Evolutionary conservation across 2,113 vertebrate species (phyloP).

Genomic region (Psophia crepitans): DNA sequence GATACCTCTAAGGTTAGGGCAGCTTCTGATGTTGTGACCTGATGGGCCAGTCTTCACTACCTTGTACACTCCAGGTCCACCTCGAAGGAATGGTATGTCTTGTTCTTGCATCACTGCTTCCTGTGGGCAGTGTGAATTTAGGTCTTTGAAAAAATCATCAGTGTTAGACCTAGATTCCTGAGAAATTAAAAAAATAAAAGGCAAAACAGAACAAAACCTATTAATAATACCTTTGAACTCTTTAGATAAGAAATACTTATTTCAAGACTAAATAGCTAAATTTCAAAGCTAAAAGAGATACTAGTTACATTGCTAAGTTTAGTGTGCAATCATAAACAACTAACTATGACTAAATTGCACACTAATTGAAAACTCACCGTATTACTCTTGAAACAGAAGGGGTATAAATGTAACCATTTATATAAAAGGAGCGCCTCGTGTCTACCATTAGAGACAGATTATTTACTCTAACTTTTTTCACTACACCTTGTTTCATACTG

Average conservation of each 20-base stretch:
- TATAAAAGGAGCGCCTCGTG: not conserved
- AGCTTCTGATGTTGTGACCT: constrained; percentile 99
- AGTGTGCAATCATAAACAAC: not conserved
- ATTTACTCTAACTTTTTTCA: not conserved
- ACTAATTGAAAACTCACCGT: not conserved
- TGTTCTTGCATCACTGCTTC: constrained; percentile 90
- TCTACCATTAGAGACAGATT: not conserved
- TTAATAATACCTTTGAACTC: constrained; percentile 37
- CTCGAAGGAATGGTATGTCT: constrained; percentile 87
- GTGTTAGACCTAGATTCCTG: constrained; percentile 92
- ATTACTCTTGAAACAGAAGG: not conserved
- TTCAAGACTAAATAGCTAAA: not conserved
- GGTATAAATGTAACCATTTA: not conserved
- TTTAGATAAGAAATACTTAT: not conserved
- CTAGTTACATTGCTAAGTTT: not conserved
- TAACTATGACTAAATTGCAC: not conserved
- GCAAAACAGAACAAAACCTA: constrained; percentile 20
- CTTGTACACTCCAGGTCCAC: constrained; percentile 98
- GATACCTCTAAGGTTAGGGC: constrained; percentile 99
- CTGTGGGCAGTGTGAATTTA: constrained; percentile 89
- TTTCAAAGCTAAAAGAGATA: not conserved
- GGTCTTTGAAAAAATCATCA: constrained; percentile 94
- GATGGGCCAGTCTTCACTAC: constrained; percentile 99
- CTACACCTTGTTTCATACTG: not conserved
- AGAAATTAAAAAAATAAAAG: constrained; percentile 76